Evolutionary conservation across 2,113 vertebrate species (phyloP).

Genomic region (Ophthalmolycus amberensis): DNA sequence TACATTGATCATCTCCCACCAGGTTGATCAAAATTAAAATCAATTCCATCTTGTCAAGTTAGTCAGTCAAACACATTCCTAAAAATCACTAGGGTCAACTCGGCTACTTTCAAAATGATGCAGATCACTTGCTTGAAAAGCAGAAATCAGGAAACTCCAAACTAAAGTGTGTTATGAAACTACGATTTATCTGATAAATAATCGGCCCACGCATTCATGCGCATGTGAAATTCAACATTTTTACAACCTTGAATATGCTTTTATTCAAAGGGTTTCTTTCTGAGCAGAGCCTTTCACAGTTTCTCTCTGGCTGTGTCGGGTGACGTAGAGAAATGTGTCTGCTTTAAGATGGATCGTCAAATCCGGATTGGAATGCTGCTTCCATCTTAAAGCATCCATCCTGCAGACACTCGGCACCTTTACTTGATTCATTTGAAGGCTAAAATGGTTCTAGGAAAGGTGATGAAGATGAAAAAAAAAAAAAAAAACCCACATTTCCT

Average conservation of each 20-base stretch:
- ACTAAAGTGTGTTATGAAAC: neutral
- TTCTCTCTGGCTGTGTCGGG: conserved; percentile 34
- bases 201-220: neutral
- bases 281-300: conserved; percentile 51
- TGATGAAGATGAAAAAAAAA: neutral
- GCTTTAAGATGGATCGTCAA: conserved; percentile 27
- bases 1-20: neutral
- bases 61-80: neutral
- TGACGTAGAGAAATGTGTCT: conserved; percentile 19
- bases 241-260: neutral
- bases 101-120: neutral
- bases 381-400: conserved; percentile 30
- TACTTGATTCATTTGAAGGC: neutral
- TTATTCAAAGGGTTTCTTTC: conserved; percentile 21
- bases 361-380: neutral
- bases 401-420: neutral
- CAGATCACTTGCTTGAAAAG: neutral
- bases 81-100: neutral
- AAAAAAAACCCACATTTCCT: conserved; percentile 21
- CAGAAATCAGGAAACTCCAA: neutral
- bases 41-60: neutral
- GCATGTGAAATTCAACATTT: neutral
- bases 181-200: neutral
- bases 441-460: conserved; percentile 7
- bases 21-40: conserved; percentile 3